Evolutionary conservation across 92 coral and sea anemone genomes (phyloP), one percentile per base, ranked within the genome.

Genomic region (Micromussa lordhowensis): DNA sequence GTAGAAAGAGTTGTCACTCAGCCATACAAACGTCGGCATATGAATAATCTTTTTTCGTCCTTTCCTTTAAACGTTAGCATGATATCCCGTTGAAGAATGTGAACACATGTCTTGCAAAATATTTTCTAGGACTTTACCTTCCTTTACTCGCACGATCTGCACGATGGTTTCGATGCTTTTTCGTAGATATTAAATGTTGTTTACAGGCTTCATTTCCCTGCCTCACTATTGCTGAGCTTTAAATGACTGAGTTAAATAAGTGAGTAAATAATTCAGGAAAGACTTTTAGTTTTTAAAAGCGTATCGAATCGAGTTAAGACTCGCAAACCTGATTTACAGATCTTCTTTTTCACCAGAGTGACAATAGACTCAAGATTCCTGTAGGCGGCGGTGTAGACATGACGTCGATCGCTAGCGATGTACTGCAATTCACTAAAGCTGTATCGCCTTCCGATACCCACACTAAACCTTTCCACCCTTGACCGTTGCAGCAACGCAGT

Each of bases 381-480:
- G 80, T 87, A 95, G 21, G 91, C 95, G 10, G 95, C 96, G 3
- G 95, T 95, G 86, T 91, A 93, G 75, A 95, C 96, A 91, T 93
- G 96, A 8, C 83, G 82, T 54, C 58, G 86, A 71, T 93, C 93
- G 29, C 95, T 85, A n/a, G 98, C 98, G 54, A 95, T 92, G 75
- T 93, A 93, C 32, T 80, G 55, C 79, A 95, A 88, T 61, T 95
- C 92, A 1, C 87, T 63, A 11, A 90, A 53, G 29, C 90, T 92
- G 84, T 95, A 93, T 12, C 78, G 93, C 64, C 88, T 86, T 29
- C 98, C 96, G 77, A 95, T 36, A 13, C 95, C 96, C 32, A 93
- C 66, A n/a, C 86, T 80, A 64, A 81, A 93, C 2, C 90, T 68
- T 66, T 93, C 94, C 3, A 88, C 83, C 29, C 85, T 64, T 54